Percentiles rank a stretch among this genome's conserved stretches.
These are phyloP conservation scores for Suricata suricatta DNA, from an alignment of 2,113 vertebrate species.

Conservation along the genomic window DNA sequence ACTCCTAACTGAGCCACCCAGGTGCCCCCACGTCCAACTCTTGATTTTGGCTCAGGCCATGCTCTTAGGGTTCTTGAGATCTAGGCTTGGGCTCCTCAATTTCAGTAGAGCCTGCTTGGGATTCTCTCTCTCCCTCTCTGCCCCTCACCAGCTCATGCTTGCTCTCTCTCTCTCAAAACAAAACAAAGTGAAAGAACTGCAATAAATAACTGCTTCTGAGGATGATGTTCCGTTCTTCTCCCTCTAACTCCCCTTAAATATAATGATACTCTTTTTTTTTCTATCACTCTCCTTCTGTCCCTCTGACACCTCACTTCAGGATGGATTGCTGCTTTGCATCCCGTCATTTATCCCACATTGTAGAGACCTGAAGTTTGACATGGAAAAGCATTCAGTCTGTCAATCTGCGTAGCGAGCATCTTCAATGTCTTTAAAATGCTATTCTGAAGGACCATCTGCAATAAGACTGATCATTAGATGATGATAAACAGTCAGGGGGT, in stretches of 20 bases:
- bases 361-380: background rate
- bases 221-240: background rate
- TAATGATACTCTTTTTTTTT: background rate
- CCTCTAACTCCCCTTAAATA: background rate
- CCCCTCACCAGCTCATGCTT: no score
- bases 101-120: no score
- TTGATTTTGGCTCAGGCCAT: no score
- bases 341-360: constrained; percentile 57
- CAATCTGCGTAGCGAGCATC: constrained; percentile 64
- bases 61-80: no score
- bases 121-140: no score
- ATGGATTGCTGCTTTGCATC: constrained; percentile 2
- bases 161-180: no score
- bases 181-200: background rate
- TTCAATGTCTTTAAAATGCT: constrained; percentile 72
- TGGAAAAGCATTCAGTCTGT: constrained; percentile 34
- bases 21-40: no score
- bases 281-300: constrained; percentile 6
- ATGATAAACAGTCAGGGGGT: constrained; percentile 68
- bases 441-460: constrained; percentile 68
- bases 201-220: background rate
- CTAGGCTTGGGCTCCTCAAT: no score
- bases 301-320: constrained; percentile 52
- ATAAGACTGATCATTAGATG: constrained; percentile 77
- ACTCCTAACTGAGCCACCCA: no score